Base-by-base conservation (phyloP, 2,797 vertebrate genomes). In the Lemur catta region DNA sequence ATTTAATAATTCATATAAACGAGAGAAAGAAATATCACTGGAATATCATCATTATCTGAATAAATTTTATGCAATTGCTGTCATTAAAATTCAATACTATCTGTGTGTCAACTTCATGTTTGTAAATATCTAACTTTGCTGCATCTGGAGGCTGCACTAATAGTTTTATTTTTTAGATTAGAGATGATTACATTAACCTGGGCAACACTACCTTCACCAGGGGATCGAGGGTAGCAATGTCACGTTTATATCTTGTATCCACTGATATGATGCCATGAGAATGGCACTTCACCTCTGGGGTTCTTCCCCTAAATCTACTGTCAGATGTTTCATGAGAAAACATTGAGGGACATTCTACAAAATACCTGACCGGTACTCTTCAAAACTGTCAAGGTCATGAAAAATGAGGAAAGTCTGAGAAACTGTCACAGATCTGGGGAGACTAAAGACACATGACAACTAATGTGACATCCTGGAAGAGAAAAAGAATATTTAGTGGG, bases 1-100 rank as follows among this genome's bases (percentile, higher is more conserved):
- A 72, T 43, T 81, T 69, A 92, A 52, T 59, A 89, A 89, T 89
- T 92, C 6, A 67, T 41, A 94, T 85, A 71, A 85, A 94, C 61
- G 6, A 71, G 17, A 33, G 7, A 81, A 61, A 26, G 55, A 89
- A 82, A 35, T 69, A 78, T 26, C 57, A 65, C 18, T 84, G 46
- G 43, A 59, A 52, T 38, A 24, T 13, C 74, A 24, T 78, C 71
- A 75, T 84, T 90, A 89, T 82, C 35, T 61, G 26, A 87, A 86
- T 86, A 46, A 82, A 15, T 69, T 82, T 72, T n/a, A 63, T 59
- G 46, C 22, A 74, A 59, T 86, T 26, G 5, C 28, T 46, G 8
- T 50, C 52, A 87, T 79, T 92, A 79, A 79, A 84, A 55, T 74
- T 87, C 35, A 52, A 15, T 78, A 52, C 5, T 80, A 80, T 35